Conservation (phyloP, 1,140 invertebrate species). For the Megathymus violae region DNA sequence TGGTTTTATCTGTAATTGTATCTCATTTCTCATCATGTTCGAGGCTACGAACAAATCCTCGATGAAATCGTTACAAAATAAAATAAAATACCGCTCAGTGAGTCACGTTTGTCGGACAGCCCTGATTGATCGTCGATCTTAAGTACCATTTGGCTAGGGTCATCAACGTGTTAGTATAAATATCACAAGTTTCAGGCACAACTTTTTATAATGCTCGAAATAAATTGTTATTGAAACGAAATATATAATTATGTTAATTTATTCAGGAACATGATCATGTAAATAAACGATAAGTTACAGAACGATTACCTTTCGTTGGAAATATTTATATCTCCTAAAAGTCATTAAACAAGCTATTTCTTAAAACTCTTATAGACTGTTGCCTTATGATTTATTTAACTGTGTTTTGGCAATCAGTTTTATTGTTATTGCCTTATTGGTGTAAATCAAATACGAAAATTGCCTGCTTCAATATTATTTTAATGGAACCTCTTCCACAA, state of each 20-base stretch:
- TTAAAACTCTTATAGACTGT: no score
- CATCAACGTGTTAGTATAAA: neutral
- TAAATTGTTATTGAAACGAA: no score
- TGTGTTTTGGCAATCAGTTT: no score
- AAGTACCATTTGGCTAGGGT: conserved; percentile 28
- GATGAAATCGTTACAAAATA: conserved; percentile 35
- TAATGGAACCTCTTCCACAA: conserved; percentile 25
- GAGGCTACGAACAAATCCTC: conserved; percentile 25
- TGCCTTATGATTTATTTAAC: no score
- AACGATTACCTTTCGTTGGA: no score
- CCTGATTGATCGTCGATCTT: conserved; percentile 52
- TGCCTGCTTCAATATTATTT: neutral
- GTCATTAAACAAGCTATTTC: no score
- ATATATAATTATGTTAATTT: no score
- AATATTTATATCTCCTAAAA: no score
- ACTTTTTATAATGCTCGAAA: no score
- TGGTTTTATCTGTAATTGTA: conserved; percentile 32
- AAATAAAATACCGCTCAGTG: conserved; percentile 43
- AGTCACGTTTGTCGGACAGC: conserved; percentile 40
- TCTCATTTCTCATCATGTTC: conserved; percentile 27
- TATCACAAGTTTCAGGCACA: conserved; percentile 1
- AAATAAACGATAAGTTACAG: no score
- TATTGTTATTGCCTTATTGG: no score
- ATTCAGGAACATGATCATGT: no score
- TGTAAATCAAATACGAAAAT: neutral